Percentiles rank a stretch among this genome's conserved stretches.
These are phyloP conservation scores for Nyctibius grandis DNA, from an alignment of 2,797 vertebrate species.

Conservation along the genomic window DNA sequence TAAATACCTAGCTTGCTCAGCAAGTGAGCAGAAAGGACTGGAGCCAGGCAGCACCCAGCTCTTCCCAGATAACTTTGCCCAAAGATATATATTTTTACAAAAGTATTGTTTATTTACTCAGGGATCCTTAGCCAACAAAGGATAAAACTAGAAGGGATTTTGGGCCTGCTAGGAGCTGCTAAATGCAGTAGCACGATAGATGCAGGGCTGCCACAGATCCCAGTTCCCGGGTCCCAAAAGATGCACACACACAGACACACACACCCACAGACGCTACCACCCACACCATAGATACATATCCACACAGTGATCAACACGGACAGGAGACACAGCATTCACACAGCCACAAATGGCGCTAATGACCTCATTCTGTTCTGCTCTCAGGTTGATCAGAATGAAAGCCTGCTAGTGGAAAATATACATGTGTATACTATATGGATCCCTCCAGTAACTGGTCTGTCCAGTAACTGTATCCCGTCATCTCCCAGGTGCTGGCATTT, in stretches of 20 bases:
- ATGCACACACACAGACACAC: fast-evolving
- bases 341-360: not conserved
- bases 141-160: not conserved
- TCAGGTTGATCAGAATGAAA: not conserved
- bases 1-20: not conserved
- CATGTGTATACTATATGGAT: fast-evolving
- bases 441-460: not conserved
- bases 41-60: not conserved
- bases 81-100: not conserved
- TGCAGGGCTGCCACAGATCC: not conserved
- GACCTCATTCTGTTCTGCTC: not conserved
- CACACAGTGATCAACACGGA: not conserved
- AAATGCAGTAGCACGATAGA: not conserved
- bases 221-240: no score
- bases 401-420: not conserved
- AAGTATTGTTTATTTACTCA: not conserved
- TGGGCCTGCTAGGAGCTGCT: not conserved
- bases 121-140: not conserved
- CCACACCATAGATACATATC: no score
- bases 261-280: not conserved
- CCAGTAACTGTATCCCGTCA: not conserved
- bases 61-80: not conserved
- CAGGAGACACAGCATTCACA: not conserved
- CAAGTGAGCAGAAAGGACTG: not conserved
- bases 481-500: not conserved